A percentile compares a stretch with the other conserved stretches of the same genome.
Evolutionary conservation across 1,140 invertebrate species (phyloP).

Genomic region (Drosophila simulans): DNA sequence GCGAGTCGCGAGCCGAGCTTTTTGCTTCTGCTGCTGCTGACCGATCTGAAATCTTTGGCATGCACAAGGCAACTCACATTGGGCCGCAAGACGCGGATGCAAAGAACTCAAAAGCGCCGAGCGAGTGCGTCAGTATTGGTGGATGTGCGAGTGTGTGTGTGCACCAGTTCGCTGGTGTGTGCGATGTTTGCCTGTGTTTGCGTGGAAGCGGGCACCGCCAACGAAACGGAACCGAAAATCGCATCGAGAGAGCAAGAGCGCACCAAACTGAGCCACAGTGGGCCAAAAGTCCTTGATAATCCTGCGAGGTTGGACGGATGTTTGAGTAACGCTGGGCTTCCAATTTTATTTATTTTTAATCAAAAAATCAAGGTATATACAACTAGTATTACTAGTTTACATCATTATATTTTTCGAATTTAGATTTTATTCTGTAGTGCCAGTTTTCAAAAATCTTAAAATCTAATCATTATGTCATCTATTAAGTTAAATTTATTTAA

Average conservation of each 20-base stretch:
- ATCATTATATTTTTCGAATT: too few species aligned
- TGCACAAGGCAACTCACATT: constrained; percentile 80
- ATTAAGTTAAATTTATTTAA: too few species aligned
- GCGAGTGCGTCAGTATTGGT: constrained; percentile 34
- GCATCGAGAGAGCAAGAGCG: constrained; percentile 53
- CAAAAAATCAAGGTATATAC: too few species aligned
- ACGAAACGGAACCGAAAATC: constrained; percentile 61
- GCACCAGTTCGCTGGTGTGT: constrained; percentile 15
- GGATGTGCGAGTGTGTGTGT: constrained; percentile 7
- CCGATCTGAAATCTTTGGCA: constrained; percentile 80
- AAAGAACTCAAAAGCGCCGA: constrained; percentile 75
- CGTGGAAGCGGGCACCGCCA: constrained; percentile 53
- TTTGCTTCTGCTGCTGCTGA: constrained; percentile 59
- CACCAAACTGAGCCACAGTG: constrained; percentile 27
- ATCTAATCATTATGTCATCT: too few species aligned
- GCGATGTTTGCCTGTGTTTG: constrained; percentile 65
- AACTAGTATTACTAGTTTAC: too few species aligned
- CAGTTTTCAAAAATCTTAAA: too few species aligned
- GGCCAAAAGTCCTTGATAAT: constrained; percentile 7
- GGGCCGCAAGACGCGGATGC: constrained; percentile 77
- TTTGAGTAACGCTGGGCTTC: not conserved
- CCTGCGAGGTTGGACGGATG: not conserved
- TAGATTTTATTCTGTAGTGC: too few species aligned
- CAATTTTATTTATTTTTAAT: too few species aligned
- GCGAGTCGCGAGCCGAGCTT: constrained; percentile 56